A percentile compares a stretch with the other conserved stretches of the same genome.
These are phyloP conservation scores for Magallana ariakensis DNA, from an alignment of 1,140 invertebrate genomes.

Conservation along the genomic window DNA sequence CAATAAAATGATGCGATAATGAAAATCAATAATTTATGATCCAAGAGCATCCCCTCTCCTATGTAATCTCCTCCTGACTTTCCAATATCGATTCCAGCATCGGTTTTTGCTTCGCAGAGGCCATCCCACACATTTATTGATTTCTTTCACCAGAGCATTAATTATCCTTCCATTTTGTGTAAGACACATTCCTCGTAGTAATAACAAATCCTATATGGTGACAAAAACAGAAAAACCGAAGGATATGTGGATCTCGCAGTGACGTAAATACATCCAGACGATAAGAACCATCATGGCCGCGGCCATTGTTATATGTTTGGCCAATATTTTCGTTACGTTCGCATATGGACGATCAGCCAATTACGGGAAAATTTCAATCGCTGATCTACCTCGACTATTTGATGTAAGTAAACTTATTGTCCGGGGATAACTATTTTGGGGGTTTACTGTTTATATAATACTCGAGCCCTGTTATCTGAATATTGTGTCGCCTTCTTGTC, in stretches of 20 bases:
- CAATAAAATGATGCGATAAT: too few species aligned
- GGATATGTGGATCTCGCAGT: background rate
- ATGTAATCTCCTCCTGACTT: background rate
- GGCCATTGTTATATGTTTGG: constrained; percentile 15
- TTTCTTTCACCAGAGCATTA: background rate
- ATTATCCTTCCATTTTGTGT: constrained; percentile 23
- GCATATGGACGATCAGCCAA: constrained; percentile 3
- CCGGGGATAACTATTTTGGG: too few species aligned
- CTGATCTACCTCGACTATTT: constrained; percentile 17
- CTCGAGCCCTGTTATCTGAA: too few species aligned
- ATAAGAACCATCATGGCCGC: constrained; percentile 32
- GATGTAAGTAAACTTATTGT: background rate
- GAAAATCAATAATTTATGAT: too few species aligned
- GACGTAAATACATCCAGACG: constrained; percentile 5
- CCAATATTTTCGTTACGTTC: background rate
- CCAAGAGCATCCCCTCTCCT: too few species aligned
- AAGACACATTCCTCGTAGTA: background rate
- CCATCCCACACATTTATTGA: constrained; percentile 27
- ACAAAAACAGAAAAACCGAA: background rate
- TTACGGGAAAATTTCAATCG: background rate
- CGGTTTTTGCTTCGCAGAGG: background rate
- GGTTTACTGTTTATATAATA: too few species aligned
- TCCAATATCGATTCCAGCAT: constrained; percentile 24
- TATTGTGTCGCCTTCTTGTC: too few species aligned
- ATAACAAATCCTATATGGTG: background rate